Conservation (phyloP, 2,113 vertebrate species). For the Seriola dumerili region DNA sequence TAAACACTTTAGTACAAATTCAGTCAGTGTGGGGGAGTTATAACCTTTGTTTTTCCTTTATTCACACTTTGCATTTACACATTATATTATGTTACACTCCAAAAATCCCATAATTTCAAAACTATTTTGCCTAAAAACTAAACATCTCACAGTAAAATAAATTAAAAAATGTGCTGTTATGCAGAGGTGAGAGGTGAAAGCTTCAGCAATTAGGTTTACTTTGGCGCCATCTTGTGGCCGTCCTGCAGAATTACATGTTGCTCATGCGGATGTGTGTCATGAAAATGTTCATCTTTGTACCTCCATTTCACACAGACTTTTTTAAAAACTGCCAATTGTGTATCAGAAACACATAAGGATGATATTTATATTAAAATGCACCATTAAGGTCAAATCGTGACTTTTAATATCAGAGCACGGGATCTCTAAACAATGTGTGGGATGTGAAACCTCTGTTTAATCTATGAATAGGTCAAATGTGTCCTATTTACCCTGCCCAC, state of each 20-base stretch:
- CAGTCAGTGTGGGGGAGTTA: too few relatives aligned
- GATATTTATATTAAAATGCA: not conserved
- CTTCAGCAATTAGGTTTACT: not conserved
- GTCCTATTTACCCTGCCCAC: slow-evolving; percentile 61
- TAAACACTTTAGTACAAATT: too few relatives aligned
- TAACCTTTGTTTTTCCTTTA: too few relatives aligned
- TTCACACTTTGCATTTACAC: too few relatives aligned
- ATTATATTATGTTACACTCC: too few relatives aligned
- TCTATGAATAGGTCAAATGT: slow-evolving; percentile 14
- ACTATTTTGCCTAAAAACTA: too few relatives aligned
- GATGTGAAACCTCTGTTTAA: not conserved
- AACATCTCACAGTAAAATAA: too few relatives aligned
- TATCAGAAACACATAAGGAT: not conserved
- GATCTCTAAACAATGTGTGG: not conserved
- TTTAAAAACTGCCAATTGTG: not conserved
- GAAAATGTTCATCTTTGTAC: not conserved
- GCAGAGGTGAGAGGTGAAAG: not conserved
- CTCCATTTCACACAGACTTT: not conserved
- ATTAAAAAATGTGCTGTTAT: too few relatives aligned
- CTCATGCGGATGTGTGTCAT: not conserved
- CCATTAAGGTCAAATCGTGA: not conserved
- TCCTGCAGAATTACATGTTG: not conserved
- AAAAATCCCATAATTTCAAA: too few relatives aligned
- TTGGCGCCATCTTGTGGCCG: slow-evolving; percentile 42
- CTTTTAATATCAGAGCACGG: not conserved